Evolutionary conservation across 2,888 invertebrate genomes (phyloP).

Genomic region (Pseudococcus longispinus): DNA sequence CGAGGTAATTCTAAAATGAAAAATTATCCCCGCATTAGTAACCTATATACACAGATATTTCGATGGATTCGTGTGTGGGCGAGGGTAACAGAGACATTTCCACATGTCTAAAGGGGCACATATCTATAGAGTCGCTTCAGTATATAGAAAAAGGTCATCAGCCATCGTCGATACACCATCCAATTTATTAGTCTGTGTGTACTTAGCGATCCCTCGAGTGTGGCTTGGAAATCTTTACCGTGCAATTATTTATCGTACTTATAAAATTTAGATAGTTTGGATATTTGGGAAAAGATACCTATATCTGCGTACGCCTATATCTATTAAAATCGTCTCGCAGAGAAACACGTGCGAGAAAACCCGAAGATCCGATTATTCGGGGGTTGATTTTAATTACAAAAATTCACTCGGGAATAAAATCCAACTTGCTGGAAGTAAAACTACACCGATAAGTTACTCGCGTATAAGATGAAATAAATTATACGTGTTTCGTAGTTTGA

Average conservation of each 20-base stretch:
- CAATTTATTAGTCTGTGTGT: not conserved
- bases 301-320: not conserved
- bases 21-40: conserved; percentile 22
- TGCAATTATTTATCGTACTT: not conserved
- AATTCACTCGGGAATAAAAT: not conserved
- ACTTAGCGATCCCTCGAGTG: not conserved
- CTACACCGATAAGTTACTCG: not conserved
- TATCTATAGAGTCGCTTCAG: too few relatives aligned
- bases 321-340: not conserved
- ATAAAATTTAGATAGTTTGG: not conserved
- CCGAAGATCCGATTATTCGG: not conserved
- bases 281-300: not conserved
- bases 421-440: not conserved
- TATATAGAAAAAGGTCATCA: too few relatives aligned
- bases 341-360: not conserved
- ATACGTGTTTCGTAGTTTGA: not conserved
- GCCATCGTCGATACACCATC: too few relatives aligned
- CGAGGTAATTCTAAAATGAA: not conserved
- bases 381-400: not conserved
- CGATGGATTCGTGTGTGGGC: not conserved
- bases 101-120: not conserved
- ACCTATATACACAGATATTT: not conserved
- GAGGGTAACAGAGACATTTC: not conserved
- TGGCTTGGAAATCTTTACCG: not conserved
- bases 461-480: not conserved